These are phyloP conservation scores for Pogonocherus hispidulus DNA, from an alignment of 2,888 invertebrate genomes.

Conservation along the genomic window DNA sequence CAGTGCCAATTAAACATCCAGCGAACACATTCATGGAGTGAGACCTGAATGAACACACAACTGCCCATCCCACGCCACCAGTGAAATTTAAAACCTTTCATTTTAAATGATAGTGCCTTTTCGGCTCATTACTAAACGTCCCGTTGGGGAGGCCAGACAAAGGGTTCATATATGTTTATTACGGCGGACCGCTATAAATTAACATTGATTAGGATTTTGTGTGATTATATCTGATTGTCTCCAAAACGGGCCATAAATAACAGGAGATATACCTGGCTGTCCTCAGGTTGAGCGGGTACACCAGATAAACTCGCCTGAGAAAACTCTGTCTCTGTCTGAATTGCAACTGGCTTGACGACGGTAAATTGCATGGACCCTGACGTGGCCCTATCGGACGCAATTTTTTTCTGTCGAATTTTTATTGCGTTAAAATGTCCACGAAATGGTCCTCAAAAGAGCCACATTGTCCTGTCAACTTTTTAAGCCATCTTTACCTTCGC, in stretches of 20 bases:
- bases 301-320: slow-evolving; percentile 48
- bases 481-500: neutral
- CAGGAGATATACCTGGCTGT: slow-evolving; percentile 63
- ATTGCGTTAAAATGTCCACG: slow-evolving; percentile 3
- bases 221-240: slow-evolving; percentile 69
- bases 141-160: slow-evolving; percentile 61
- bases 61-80: slow-evolving; percentile 50
- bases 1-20: slow-evolving; percentile 60
- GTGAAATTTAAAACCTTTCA: slow-evolving; percentile 59
- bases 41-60: slow-evolving; percentile 45
- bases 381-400: slow-evolving; percentile 23
- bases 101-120: slow-evolving; percentile 56
- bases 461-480: neutral
- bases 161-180: slow-evolving; percentile 69
- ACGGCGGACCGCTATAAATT: slow-evolving; percentile 67
- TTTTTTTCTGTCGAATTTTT: slow-evolving; percentile 34
- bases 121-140: slow-evolving; percentile 66
- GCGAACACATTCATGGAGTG: slow-evolving; percentile 55
- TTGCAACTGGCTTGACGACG: slow-evolving; percentile 53
- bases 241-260: slow-evolving; percentile 67
- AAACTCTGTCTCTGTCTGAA: slow-evolving; percentile 53
- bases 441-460: neutral
- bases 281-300: slow-evolving; percentile 46
- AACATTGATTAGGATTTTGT: slow-evolving; percentile 69
- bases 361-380: slow-evolving; percentile 52